These are phyloP conservation scores for Drosophila flavopinicola DNA, from an alignment of 2,888 invertebrate genomes.

Conservation along the genomic window DNA sequence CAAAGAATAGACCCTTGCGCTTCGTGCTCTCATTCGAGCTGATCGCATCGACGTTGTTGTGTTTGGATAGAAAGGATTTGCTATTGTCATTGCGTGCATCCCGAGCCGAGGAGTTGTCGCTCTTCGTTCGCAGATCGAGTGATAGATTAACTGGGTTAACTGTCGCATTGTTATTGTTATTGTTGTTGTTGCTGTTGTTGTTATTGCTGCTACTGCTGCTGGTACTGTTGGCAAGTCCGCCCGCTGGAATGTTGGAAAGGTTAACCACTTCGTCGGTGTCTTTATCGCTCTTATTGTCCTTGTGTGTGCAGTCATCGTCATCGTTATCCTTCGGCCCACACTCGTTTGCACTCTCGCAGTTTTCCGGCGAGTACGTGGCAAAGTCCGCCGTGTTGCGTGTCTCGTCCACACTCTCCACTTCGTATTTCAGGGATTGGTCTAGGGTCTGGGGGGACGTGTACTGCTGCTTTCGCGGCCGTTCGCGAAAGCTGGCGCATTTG, in stretches of 20 bases:
- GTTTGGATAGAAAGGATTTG: constrained; percentile 51
- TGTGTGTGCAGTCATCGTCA: constrained; percentile 41
- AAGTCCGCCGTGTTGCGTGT: constrained; percentile 49
- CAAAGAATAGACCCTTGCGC: constrained; percentile 78
- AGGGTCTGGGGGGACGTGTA: constrained; percentile 61
- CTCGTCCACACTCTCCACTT: constrained; percentile 69
- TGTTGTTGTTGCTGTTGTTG: constrained; percentile 84
- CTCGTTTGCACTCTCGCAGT: constrained; percentile 83
- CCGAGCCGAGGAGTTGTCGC: constrained; percentile 80
- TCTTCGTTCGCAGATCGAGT: constrained; percentile 86
- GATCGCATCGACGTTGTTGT: constrained; percentile 54
- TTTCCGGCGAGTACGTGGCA: constrained; percentile 67
- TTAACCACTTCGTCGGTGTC: constrained; percentile 72
- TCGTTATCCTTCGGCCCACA: constrained; percentile 70
- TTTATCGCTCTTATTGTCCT: constrained; percentile 73
- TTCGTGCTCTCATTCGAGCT: constrained; percentile 69
- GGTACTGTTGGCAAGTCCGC: constrained; percentile 61
- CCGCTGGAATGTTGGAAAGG: constrained; percentile 67
- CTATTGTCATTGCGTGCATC: no score
- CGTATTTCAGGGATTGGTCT: constrained; percentile 66
- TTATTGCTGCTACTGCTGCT: constrained; percentile 85
- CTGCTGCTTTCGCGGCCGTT: constrained; percentile 60
- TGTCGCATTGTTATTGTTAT: constrained; percentile 86
- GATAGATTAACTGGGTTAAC: constrained; percentile 94
- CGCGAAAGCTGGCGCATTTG: constrained; percentile 67